Percentiles rank a stretch among this genome's conserved stretches.
phyloP scores from a whole-genome alignment of 2,113 vertebrate genomes.

The Seriola quinqueradiata region DNA sequence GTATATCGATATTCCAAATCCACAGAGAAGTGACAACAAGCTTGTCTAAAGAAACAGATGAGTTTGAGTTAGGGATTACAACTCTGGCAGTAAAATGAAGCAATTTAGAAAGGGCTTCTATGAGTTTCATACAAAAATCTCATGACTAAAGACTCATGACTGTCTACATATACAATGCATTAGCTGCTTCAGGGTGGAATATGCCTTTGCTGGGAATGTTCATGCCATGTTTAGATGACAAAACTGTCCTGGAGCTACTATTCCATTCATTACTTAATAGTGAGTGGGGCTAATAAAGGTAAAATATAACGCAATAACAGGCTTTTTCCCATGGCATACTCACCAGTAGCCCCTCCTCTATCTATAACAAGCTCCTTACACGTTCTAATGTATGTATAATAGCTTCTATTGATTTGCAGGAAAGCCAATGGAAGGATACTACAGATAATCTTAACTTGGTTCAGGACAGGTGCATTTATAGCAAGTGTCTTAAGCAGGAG shows the following conservation, averaged over 20 bases:
- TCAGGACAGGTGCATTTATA: conserved; percentile 38
- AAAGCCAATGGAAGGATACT: conserved; percentile 30
- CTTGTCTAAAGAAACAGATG: conserved; percentile 41
- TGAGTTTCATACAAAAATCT: conserved; percentile 57
- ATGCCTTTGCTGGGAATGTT: conserved; percentile 24
- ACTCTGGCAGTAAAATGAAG: conserved; percentile 62
- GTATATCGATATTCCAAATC: conserved; percentile 44
- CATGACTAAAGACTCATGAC: conserved; percentile 3
- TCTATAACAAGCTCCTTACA: conserved; percentile 32
- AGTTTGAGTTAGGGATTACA: conserved; percentile 39
- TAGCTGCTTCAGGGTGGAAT: conserved; percentile 51
- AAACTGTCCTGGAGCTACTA: conserved; percentile 29
- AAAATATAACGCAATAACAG: conserved; percentile 24
- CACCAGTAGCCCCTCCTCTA: conserved; percentile 15
- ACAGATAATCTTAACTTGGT: conserved; percentile 18
- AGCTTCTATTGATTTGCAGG: conserved; percentile 48
- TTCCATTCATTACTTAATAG: conserved; percentile 32
- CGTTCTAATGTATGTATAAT: conserved; percentile 31
- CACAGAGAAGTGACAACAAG: conserved; percentile 38
- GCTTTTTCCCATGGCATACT: conserved; percentile 33
- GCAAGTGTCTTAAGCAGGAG: conserved; percentile 36
- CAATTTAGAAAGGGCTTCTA: conserved; percentile 54
- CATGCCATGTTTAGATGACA: conserved; percentile 14
- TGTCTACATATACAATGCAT: conserved; percentile 45
- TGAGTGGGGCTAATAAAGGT: conserved; percentile 27